Evolutionary conservation across 1,140 invertebrate genomes (phyloP), one percentile per base, ranked within the genome.

Genomic region (Drosophila mojavensis): DNA sequence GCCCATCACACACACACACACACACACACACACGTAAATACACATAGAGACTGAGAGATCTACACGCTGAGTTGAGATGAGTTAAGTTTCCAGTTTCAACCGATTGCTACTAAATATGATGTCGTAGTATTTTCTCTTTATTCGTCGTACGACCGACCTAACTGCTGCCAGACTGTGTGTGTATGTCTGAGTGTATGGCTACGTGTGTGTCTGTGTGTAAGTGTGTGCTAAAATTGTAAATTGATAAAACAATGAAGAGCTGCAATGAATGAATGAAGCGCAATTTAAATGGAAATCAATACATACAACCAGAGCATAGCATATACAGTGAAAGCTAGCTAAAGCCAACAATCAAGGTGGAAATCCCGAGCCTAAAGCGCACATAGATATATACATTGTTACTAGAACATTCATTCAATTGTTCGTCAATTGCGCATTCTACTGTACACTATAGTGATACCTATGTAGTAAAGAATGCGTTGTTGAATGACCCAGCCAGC

Each of bases 201-300:
- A 17, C n/a, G 5, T 30, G 17, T 17, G 6, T 50, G 43, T 45
- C n/a, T 45, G 43, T 47, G 43, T 45, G 13, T 17, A 75, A 24
- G 11, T 72, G 56, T 65, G 78, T 67, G 83, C 65, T 86, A 79
- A 86, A 86, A 88, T 86, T 86, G 79, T 88, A 88, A 86, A 86
- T 86, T 86, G 86, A 89, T 89, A 88, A 88, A 80, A 77, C 74
- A 79, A 79, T 69, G 66, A 68, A 79, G 63, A 51, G 65, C 51
- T 76, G 75, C 78, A 72, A 83, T 82, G 73, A 82, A 83, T 82
- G 82, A 85, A 86, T 81, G 83, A 86, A 82, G 47, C 77, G 83
- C 72, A 83, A 88, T 88, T 88, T 61, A 81, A 88, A 89, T 83
- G 76, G 83, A 88, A 83, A 88, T 88, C 82, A 86, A 86, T 88